Conservation (phyloP, 2,797 vertebrate genomes). For the Eulemur coronatus region DNA sequence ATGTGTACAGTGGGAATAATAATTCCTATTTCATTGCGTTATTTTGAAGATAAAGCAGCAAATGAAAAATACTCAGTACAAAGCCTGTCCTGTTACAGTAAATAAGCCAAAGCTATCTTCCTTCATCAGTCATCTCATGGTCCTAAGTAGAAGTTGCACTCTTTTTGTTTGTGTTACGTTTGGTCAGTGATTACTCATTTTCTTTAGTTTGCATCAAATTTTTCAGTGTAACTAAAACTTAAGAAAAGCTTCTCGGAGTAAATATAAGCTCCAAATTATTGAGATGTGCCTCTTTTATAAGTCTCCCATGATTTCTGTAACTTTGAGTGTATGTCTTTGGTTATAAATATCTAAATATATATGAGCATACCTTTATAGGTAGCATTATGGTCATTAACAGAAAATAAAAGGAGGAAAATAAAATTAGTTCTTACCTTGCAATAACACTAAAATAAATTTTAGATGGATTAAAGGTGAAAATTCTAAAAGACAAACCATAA, state of each 20-base stretch:
- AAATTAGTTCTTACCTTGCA: not conserved
- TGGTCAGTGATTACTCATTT: not conserved
- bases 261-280: not conserved
- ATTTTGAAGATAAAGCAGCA: not conserved
- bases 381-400: not conserved
- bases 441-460: not conserved
- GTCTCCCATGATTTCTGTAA: too few relatives aligned
- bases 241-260: not conserved
- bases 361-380: not conserved
- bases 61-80: not conserved
- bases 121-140: not conserved
- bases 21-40: not conserved
- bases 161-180: not conserved
- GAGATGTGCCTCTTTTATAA: not conserved
- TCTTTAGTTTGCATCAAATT: not conserved
- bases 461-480: not conserved
- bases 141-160: not conserved
- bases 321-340: not conserved
- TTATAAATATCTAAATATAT: not conserved
- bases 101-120: not conserved
- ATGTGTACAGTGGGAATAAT: not conserved
- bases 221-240: not conserved
- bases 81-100: not conserved
- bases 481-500: not conserved
- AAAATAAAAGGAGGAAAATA: not conserved